Evolutionary conservation across 2,888 invertebrate genomes (phyloP).

Genomic region (Nymphalis polychloros): DNA sequence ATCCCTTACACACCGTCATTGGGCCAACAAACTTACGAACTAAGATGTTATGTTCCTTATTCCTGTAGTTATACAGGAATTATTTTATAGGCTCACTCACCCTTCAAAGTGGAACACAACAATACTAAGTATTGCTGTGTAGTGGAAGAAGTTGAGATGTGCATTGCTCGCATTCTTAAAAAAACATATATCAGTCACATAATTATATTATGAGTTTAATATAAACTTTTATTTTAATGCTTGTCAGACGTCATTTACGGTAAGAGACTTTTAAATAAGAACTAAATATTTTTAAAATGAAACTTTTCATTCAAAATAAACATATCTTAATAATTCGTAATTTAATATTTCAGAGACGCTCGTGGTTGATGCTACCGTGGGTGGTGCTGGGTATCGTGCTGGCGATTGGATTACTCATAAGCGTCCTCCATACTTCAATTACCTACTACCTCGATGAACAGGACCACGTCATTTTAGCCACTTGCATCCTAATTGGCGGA

Average conservation of each 20-base stretch:
- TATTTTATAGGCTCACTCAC: too few species aligned
- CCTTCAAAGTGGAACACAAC: too few species aligned
- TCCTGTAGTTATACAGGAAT: too few species aligned
- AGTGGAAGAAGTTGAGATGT: too few species aligned
- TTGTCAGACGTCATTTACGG: conserved; percentile 57
- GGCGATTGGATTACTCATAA: conserved; percentile 88
- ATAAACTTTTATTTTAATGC: conserved; percentile 41
- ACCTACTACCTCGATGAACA: conserved; percentile 85
- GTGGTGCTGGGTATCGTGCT: conserved; percentile 90
- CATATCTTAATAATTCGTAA: too few species aligned
- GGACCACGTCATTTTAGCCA: conserved; percentile 60
- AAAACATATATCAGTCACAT: neutral
- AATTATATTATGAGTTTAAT: conserved; percentile 23
- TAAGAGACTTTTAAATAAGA: conserved; percentile 41
- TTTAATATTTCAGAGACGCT: conserved; percentile 84
- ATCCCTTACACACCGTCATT: too few species aligned
- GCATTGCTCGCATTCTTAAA: too few species aligned
- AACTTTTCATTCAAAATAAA: neutral
- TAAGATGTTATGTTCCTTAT: too few species aligned
- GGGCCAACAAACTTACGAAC: too few species aligned
- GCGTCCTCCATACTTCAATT: conserved; percentile 89
- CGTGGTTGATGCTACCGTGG: conserved; percentile 92
- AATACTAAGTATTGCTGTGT: too few species aligned
- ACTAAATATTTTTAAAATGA: too few species aligned
- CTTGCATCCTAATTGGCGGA: conserved; percentile 69